Evolutionary conservation across 2,113 vertebrate genomes (phyloP), one percentile per base, ranked within the genome.

Genomic region (Coregonus clupeaformis): DNA sequence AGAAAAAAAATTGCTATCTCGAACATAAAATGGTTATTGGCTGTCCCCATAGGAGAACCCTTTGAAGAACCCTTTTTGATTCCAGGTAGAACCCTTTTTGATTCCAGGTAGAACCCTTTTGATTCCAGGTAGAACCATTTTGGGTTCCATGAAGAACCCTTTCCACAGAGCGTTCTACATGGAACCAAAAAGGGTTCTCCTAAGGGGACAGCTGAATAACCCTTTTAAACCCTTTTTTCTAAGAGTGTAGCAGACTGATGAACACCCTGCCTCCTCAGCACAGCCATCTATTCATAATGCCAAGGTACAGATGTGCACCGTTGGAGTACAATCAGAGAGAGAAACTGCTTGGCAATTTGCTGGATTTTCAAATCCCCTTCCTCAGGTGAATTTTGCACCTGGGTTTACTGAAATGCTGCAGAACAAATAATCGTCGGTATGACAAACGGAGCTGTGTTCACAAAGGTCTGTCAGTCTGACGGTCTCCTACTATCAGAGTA

Each of bases 311-410:
- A 80, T 76, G 75, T 75, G 67, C 71, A 52, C 29, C 20, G 68
- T 42, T 32, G 68, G 65, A 62, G 25, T 14, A 72, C 30, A 74
- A 62, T 60, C 57, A 30, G 32, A 18, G 30, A 27, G 55, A 72
- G 57, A 42, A 0, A 65, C 47, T 47, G 75, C 76, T 73, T 72
- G 76, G 60, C 83, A 49, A 64, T 71, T 73, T 63, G 71, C 67
- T 9, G 62, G 9, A 27, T 29, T 74, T 64, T 72, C 36, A 42
- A 42, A 42, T 42, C 36, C 36, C 36, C 36, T 42, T 42, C 36
- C 36, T 9, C 63, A 80, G 75, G 71, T 36, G 36, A 83, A 82
- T 77, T 52, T 52, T 80, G 69, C 77, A 77, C 60, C 80, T 45
- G 65, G 49, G 67, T 63, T 49, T 60, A 70, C 55, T 59, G 20